Evolutionary conservation across 2,797 vertebrate genomes (phyloP), one percentile per base, ranked within the genome.

Genomic region (Kryptolebias ocellatus): DNA sequence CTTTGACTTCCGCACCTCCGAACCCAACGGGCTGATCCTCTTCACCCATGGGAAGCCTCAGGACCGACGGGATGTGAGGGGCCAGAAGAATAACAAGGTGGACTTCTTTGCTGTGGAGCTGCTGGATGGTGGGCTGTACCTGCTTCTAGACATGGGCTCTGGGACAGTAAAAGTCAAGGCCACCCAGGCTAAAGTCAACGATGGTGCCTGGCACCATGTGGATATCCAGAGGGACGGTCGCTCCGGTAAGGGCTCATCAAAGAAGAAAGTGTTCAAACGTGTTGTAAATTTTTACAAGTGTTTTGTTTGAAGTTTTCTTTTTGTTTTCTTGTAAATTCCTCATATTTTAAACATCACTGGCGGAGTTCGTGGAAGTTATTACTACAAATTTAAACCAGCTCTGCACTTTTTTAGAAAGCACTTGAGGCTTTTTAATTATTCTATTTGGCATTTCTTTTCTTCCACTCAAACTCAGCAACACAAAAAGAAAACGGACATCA

Each of bases 71-170:
- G 97, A 96, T 0, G 53, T 89, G 0, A 94, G 95, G 71, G 97
- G 96, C 77, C 96, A 97, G 83, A 98, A 98, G 91, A 99, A 96
- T 82, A 97, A 96, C 29, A 99, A 98, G 83, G 98, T 98, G 74
- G 98, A 99, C 87, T 99, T 99, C 87, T 99, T 99, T 85, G 97
- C 98, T 0, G 97, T 99, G 74, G 98, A 99, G 74, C 94, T 99
- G 60, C 92, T 99, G 5, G 98, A 99, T 28, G 98, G 98, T 54
- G 96, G 96, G 67, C 93, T 99, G 60, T 99, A 96, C 73, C 91
- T 99, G 73, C 92, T 99, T 83, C 93, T 99, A 76, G 98, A 99
- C 79, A 99, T 99, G 98, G 98, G 98, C 49, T 99, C 98, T 0
- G 98, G 98, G 17, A 98, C 98, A 47, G 96, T 99, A 83, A 99